phyloP scores from a whole-genome alignment of 92 coral and sea anemone species.

The Bergia puertoricense region DNA sequence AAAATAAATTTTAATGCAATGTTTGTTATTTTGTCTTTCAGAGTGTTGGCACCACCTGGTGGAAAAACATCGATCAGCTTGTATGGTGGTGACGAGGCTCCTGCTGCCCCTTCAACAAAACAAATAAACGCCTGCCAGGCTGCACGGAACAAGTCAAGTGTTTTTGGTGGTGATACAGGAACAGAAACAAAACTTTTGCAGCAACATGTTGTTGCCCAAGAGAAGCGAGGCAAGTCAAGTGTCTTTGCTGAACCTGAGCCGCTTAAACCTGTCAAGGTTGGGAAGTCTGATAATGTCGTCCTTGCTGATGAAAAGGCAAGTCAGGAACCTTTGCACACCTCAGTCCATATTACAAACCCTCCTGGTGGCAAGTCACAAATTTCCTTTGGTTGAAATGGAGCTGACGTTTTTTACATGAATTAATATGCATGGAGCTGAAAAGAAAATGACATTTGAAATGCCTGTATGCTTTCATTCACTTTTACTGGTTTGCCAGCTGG shows the following conservation, averaged over 20 bases:
- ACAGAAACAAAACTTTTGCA: slow-evolving; percentile 28
- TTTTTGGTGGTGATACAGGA: slow-evolving; percentile 63
- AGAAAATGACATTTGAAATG: neutral
- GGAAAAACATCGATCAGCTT: slow-evolving; percentile 89
- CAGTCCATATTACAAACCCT: slow-evolving; percentile 79
- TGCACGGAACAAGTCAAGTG: slow-evolving; percentile 85
- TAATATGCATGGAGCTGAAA: neutral
- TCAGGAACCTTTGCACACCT: slow-evolving; percentile 51
- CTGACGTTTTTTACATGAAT: neutral
- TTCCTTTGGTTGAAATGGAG: slow-evolving; percentile 69
- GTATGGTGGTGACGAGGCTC: slow-evolving; percentile 59
- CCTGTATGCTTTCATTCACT: neutral
- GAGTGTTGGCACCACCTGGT: slow-evolving; percentile 98
- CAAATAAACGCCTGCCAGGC: slow-evolving; percentile 82
- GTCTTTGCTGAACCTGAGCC: slow-evolving; percentile 63
- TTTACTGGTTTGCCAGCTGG: neutral
- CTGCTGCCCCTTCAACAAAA: slow-evolving; percentile 23
- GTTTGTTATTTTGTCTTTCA: slow-evolving; percentile 31
- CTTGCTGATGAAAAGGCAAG: slow-evolving; percentile 6
- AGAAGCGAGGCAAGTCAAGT: slow-evolving; percentile 81
- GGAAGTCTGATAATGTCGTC: slow-evolving; percentile 26
- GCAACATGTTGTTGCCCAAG: slow-evolving; percentile 69
- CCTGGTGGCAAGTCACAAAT: slow-evolving; percentile 95
- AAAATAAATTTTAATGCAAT: neutral
- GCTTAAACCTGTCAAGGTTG: slow-evolving; percentile 28